Conservation (phyloP, 2,797 vertebrate genomes). For the Centropyge bicolor region DNA sequence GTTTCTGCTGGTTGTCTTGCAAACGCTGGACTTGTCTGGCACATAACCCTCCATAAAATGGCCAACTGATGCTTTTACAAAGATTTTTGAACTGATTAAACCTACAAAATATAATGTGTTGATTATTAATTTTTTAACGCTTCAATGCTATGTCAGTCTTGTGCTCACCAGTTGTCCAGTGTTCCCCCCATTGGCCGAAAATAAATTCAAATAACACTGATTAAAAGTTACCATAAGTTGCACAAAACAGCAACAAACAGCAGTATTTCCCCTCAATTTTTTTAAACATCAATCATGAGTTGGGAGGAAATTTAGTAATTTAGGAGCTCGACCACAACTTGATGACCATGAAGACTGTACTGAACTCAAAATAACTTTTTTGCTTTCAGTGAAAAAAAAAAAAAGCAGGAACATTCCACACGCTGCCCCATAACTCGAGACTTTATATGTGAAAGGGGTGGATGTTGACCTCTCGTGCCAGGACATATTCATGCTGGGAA, state of each 20-base stretch:
- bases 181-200: neutral
- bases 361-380: slow-evolving; percentile 19
- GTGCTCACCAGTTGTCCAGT: neutral
- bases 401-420: slow-evolving; percentile 21
- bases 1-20: no score
- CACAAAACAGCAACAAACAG: neutral
- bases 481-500: neutral
- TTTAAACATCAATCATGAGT: slow-evolving; percentile 16
- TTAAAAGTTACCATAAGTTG: neutral
- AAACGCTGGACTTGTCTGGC: no score
- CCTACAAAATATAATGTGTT: no score
- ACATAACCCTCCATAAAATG: no score
- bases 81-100: no score
- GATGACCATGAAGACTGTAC: neutral
- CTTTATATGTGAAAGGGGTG: slow-evolving; percentile 1
- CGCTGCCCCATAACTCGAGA: slow-evolving; percentile 1
- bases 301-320: neutral
- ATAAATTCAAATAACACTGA: neutral
- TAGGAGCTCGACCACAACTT: neutral
- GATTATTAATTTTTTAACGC: no score
- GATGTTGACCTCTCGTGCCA: slow-evolving; percentile 3
- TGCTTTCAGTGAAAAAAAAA: slow-evolving; percentile 9
- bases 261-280: neutral
- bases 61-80: no score
- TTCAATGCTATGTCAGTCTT: no score